phyloP scores from a whole-genome alignment of 2,113 vertebrate genomes.

The Mesocricetus auratus region DNA sequence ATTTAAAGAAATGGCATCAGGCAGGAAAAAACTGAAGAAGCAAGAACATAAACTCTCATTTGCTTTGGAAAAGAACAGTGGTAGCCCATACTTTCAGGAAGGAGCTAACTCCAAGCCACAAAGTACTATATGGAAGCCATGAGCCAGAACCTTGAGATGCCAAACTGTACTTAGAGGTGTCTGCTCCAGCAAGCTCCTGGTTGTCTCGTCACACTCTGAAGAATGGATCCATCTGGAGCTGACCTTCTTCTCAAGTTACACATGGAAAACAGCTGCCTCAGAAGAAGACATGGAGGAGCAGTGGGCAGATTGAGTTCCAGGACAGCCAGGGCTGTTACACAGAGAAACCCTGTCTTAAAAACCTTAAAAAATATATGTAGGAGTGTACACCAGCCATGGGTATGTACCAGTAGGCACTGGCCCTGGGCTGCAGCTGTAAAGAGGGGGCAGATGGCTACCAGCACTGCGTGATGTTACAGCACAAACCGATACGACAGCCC shows the following conservation, averaged over 20 bases:
- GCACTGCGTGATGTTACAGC: background rate
- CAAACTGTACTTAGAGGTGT: background rate
- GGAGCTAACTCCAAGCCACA: conserved; percentile 93
- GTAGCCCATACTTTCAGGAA: conserved; percentile 95
- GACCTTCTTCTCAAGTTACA: background rate
- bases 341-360: too few species aligned
- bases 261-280: background rate
- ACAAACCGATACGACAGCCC: background rate
- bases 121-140: conserved; percentile 94
- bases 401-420: too few species aligned
- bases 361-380: too few species aligned
- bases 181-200: background rate
- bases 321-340: too few species aligned
- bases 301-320: too few species aligned
- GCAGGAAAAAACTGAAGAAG: conserved; percentile 93
- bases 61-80: conserved; percentile 85
- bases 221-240: background rate
- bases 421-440: background rate
- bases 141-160: conserved; percentile 65
- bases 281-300: too few species aligned
- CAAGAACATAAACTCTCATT: conserved; percentile 94
- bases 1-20: conserved; percentile 93
- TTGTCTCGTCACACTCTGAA: background rate
- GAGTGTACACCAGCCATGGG: background rate
- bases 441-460: background rate